Conservation (phyloP, 2,113 vertebrate species). For the Ctenomys sociabilis region DNA sequence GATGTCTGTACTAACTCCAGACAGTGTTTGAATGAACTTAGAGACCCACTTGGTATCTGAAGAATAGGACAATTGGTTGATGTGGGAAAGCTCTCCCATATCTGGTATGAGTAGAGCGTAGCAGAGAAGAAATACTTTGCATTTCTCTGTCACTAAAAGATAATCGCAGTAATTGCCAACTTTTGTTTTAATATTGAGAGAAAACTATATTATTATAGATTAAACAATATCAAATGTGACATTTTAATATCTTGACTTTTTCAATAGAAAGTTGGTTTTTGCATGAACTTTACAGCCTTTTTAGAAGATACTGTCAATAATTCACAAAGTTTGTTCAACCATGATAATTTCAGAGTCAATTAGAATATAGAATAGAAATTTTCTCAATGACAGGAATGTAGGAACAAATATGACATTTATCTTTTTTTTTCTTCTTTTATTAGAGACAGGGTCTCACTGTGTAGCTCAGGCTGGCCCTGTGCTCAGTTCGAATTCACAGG, state of each 20-base stretch:
- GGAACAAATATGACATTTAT: neutral
- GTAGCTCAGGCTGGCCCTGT: too few relatives aligned
- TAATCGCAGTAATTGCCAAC: neutral
- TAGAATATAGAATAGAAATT: neutral
- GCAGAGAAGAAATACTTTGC: neutral
- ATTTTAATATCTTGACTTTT: neutral
- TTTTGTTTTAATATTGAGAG: neutral
- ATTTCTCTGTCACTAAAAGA: neutral
- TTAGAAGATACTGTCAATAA: neutral
- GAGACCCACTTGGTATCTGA: neutral
- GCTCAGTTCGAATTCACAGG: too few relatives aligned
- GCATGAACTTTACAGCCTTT: neutral
- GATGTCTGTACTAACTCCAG: neutral
- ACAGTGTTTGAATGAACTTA: neutral
- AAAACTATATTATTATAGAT: neutral
- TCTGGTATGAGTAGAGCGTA: neutral
- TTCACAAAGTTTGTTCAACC: neutral
- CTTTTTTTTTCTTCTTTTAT: too few relatives aligned
- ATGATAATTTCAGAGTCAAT: conserved; percentile 22
- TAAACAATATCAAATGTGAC: neutral
- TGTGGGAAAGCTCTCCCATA: neutral
- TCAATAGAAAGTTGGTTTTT: neutral
- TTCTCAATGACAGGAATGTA: conserved; percentile 13
- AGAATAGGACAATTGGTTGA: neutral
- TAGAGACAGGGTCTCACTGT: too few relatives aligned